Evolutionary conservation across 2,888 invertebrate genomes (phyloP).

Genomic region (Eugnorisma glareosa): DNA sequence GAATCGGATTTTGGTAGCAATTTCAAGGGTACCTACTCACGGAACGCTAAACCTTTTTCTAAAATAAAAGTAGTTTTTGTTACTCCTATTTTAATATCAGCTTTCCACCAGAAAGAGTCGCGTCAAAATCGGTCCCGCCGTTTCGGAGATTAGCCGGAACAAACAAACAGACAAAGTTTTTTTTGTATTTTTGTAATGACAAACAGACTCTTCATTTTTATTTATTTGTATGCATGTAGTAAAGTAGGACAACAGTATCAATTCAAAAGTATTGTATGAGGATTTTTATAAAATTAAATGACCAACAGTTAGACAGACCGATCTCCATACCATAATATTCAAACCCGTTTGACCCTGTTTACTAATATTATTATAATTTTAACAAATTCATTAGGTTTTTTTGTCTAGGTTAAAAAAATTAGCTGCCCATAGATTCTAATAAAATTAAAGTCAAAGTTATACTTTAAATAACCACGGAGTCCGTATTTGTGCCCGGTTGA

Average conservation of each 20-base stretch:
- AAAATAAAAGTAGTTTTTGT: no score
- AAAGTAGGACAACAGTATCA: no score
- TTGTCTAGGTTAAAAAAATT: not conserved
- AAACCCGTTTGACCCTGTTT: not conserved
- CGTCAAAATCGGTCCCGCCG: no score
- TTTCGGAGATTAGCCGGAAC: no score
- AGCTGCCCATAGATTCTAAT: conserved; percentile 4
- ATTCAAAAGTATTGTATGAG: no score
- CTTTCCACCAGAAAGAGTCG: not conserved
- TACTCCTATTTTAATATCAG: not conserved
- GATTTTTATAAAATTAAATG: not conserved
- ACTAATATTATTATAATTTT: not conserved
- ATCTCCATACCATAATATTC: not conserved
- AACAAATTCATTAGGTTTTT: not conserved
- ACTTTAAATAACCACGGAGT: not conserved
- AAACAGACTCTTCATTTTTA: no score
- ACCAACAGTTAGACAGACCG: not conserved
- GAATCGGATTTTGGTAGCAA: no score
- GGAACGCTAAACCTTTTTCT: no score
- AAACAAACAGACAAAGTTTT: no score
- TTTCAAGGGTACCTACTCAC: no score
- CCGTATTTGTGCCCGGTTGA: not conserved
- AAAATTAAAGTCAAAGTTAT: conserved; percentile 13
- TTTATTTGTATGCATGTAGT: no score
- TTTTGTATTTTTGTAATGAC: no score